Evolutionary conservation across 2,797 vertebrate genomes (phyloP), one percentile per base, ranked within the genome.

Genomic region (Smutsia gigantea): DNA sequence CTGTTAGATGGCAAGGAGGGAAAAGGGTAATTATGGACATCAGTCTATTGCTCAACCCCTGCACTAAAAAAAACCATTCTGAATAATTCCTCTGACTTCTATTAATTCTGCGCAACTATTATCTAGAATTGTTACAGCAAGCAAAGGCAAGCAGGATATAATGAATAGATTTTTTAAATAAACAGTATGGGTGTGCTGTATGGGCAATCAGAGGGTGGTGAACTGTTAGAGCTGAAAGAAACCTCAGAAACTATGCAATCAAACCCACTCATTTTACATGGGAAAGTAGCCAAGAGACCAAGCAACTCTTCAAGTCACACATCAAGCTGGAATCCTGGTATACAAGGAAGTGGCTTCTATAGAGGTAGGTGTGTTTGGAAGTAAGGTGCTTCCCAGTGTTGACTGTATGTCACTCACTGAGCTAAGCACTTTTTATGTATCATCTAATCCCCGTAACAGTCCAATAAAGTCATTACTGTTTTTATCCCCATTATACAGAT

Each of bases 41-140:
- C 78, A 96, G 94, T 51, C 49, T 27, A 89, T 23, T 64, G 90
- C 77, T 82, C 93, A 34, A 49, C 34, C 53, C 71, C 46, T 71
- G 71, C 75, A 8, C 75, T 25, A 79, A 78, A 91, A 51, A 74
- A 57, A 63, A n/a, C 64, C 27, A 34, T 57, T 64, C 92, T 42
- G 59, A 84, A 94, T 57, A 53, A 63, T 81, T 87, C 81, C 17
- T 88, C 92, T 78, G 83, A 83, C 71, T 95, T 93, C 78, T 72
- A 57, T 83, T 93, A 95, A 95, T 95, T 78, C 95, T 94, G 78
- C 12, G 34, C 37, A 82, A 51, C 59, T 91, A 74, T 90, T 87
- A 69, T 92, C 75, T 57, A 63, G 90, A 92, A 87, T 87, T 57
- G 90, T 53, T n/a, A 78, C 39, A 92, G 68, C 21, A 19, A 63